Base-by-base conservation (phyloP, 1,140 invertebrate species). In the Solenopsis invicta region DNA sequence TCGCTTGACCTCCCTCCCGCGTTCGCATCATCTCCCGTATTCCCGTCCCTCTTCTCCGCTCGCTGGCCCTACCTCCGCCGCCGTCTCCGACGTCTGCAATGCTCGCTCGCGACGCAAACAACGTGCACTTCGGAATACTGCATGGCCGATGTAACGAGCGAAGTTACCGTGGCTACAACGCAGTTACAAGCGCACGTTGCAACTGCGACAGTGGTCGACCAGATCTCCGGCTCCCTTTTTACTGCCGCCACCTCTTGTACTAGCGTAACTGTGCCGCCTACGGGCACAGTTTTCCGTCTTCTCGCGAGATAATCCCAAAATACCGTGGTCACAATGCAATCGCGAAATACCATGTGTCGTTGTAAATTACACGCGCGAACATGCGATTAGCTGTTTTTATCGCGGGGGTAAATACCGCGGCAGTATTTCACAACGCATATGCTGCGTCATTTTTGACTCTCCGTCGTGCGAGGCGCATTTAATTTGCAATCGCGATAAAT, bases 101-200 rank as follows among this genome's bases (percentile, higher is more conserved):
- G 34, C 56, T 64, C 34, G n/a, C 59, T 67, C 62, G 59, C 45
- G 59, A 85, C 41, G 34, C 71, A 78, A 89, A 87, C 77, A 87
- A 77, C 76, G 54, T 37, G 52, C 82, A 76, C 75, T 86, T 84
- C 12, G 82, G 24, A 48, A 61, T 67, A 77, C 77, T 59, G 29
- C 67, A 87, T 77, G 24, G 66, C 18, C 74, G 41, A 52, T 90
- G 85, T 88, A 90, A 90, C 81, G 89, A 88, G 78, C 75, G 62
- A 90, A 91, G 86, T 90, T 89, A 84, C 71, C 74, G 64, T 12
- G 41, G 54, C 59, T 62, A 56, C 84, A 50, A 24, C 41, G 29
- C 29, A 48, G 66, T 24, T 56, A 76, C 88, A 86, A 86, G 77
- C 69, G 84, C 45, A 52, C 21, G 41, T 48, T 64, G 50, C 64